phyloP scores from a whole-genome alignment of 2,113 vertebrate species.

The Apus apus region DNA sequence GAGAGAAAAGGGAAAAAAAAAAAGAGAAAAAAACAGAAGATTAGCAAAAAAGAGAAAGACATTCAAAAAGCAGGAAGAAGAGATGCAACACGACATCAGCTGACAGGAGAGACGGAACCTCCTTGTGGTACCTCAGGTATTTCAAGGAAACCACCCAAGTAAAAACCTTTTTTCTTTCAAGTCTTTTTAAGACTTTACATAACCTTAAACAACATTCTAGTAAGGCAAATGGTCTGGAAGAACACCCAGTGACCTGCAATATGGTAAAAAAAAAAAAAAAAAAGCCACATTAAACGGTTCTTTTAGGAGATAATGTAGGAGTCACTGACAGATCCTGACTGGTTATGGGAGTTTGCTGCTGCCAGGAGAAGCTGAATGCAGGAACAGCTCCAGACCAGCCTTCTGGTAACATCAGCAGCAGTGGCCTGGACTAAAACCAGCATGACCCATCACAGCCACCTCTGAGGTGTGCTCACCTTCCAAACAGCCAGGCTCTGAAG shows the following conservation, averaged over 20 bases:
- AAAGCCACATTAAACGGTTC: background rate
- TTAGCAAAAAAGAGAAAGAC: slow-evolving; percentile 72
- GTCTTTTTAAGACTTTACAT: background rate
- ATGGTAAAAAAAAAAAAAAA: background rate
- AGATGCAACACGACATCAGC: slow-evolving; percentile 26
- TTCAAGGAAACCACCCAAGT: slow-evolving; percentile 50
- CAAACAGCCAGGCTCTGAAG: background rate
- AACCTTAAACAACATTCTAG: slow-evolving; percentile 44
- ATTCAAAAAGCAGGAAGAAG: slow-evolving; percentile 59
- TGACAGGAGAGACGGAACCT: slow-evolving; percentile 30
- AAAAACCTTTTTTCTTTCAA: background rate
- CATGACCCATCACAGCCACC: background rate
- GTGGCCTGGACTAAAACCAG: background rate
- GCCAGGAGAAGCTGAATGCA: too few relatives aligned
- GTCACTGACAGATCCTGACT: background rate
- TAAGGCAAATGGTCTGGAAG: slow-evolving; percentile 18
- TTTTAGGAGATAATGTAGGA: background rate
- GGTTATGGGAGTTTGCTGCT: background rate
- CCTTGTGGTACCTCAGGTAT: background rate
- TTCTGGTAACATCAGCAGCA: background rate
- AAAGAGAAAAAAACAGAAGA: slow-evolving; percentile 68
- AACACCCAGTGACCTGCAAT: background rate
- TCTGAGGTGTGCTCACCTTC: background rate
- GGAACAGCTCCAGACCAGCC: background rate
- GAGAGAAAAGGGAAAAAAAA: slow-evolving; percentile 77